Evolutionary conservation across 2,113 vertebrate genomes (phyloP).

Genomic region (Sturnira hondurensis): DNA sequence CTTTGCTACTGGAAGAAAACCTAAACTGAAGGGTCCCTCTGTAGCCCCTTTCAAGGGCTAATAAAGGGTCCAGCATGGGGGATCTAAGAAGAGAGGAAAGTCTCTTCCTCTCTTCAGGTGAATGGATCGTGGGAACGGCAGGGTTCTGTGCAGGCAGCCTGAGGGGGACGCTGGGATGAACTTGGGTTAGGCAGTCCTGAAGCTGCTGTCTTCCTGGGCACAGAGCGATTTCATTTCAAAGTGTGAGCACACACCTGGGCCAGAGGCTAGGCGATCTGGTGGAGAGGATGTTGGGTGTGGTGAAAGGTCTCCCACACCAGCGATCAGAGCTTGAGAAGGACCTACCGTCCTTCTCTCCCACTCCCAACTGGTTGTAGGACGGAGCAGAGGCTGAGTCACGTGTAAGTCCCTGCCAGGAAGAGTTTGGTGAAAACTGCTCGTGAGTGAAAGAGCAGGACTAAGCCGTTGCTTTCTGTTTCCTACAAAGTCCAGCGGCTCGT

Average conservation of each 20-base stretch:
- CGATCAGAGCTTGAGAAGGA: neutral
- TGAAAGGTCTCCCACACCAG: neutral
- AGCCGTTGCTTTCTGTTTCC: neutral
- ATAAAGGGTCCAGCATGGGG: neutral
- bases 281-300: neutral
- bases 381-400: fast-evolving
- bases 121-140: neutral
- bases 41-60: neutral
- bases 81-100: neutral
- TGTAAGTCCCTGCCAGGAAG: neutral
- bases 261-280: neutral
- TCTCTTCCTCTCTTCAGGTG: no score
- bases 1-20: neutral
- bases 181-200: neutral
- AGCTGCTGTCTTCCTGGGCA: neutral
- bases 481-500: neutral
- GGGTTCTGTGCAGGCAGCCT: neutral
- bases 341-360: neutral
- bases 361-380: no score
- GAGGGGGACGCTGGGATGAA: neutral
- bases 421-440: neutral
- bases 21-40: neutral
- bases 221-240: neutral
- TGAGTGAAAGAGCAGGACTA: neutral
- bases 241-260: neutral